Conservation (phyloP, 2,888 invertebrate species). For the Tigriopus californicus region DNA sequence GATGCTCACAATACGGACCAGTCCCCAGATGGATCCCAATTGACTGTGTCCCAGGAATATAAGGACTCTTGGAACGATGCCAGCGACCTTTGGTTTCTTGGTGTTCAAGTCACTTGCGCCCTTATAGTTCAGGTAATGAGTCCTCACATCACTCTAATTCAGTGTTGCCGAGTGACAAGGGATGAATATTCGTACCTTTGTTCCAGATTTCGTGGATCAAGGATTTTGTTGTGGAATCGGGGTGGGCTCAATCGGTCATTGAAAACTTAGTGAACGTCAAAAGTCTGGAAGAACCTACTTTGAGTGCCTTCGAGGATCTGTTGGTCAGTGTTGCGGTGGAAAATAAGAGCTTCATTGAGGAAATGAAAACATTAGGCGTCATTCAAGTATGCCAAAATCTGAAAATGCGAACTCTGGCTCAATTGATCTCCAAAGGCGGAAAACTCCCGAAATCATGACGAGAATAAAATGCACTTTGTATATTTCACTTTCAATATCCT, state of each 20-base stretch:
- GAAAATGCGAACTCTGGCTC: neutral
- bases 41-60: conserved; percentile 66
- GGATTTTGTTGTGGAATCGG: conserved; percentile 74
- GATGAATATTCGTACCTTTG: conserved; percentile 19
- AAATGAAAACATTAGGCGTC: conserved; percentile 5
- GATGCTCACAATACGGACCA: conserved; percentile 68
- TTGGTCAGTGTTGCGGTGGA: conserved; percentile 45
- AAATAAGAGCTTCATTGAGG: neutral
- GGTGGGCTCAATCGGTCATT: conserved; percentile 78
- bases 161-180: neutral
- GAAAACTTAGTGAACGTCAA: conserved; percentile 63
- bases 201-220: conserved; percentile 56
- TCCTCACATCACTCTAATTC: neutral
- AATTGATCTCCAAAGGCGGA: neutral
- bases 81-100: conserved; percentile 77
- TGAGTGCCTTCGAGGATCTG: conserved; percentile 76
- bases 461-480: too few species aligned
- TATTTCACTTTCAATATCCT: too few species aligned
- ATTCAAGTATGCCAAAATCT: conserved; percentile 6
- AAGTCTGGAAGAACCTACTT: conserved; percentile 58
- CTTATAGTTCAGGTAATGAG: conserved; percentile 43
- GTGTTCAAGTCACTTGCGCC: conserved; percentile 76
- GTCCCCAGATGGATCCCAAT: conserved; percentile 37
- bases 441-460: too few species aligned
- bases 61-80: conserved; percentile 75